Conservation (phyloP, 2,888 invertebrate genomes). For the Cephus runcator region DNA sequence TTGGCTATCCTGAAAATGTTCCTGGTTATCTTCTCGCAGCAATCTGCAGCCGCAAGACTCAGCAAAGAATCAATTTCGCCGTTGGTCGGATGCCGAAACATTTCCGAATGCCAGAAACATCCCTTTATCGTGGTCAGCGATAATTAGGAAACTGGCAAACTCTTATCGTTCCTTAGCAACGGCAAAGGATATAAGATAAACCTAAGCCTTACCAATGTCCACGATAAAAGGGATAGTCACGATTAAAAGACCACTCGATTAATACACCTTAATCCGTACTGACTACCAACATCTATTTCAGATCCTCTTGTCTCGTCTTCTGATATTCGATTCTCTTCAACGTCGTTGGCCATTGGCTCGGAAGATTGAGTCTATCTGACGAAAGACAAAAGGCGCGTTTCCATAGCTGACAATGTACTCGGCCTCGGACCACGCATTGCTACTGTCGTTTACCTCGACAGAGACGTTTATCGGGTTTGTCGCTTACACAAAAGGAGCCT, state of each 20-base stretch:
- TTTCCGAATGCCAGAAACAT: not conserved
- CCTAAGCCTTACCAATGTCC: too few relatives aligned
- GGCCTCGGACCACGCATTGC: not conserved
- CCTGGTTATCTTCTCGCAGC: not conserved
- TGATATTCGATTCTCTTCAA: too few relatives aligned
- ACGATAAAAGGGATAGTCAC: too few relatives aligned
- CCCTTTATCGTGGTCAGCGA: not conserved
- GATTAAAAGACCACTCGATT: too few relatives aligned
- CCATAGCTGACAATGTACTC: not conserved
- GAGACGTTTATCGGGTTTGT: not conserved
- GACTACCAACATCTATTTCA: too few relatives aligned
- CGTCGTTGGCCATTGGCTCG: too few relatives aligned
- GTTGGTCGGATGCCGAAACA: not conserved
- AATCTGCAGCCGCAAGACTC: not conserved
- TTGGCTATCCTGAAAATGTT: not conserved
- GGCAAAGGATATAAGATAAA: too few relatives aligned
- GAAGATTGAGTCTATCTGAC: not conserved
- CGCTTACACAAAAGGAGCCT: not conserved
- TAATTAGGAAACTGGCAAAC: not conserved
- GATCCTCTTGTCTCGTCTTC: too few relatives aligned
- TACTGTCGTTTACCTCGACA: not conserved
- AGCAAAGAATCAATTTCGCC: not conserved
- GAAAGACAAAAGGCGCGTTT: not conserved
- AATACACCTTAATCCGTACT: too few relatives aligned
- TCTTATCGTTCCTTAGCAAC: not conserved